phyloP scores from a whole-genome alignment of 2,113 vertebrate species.

The Rattus rattus region DNA sequence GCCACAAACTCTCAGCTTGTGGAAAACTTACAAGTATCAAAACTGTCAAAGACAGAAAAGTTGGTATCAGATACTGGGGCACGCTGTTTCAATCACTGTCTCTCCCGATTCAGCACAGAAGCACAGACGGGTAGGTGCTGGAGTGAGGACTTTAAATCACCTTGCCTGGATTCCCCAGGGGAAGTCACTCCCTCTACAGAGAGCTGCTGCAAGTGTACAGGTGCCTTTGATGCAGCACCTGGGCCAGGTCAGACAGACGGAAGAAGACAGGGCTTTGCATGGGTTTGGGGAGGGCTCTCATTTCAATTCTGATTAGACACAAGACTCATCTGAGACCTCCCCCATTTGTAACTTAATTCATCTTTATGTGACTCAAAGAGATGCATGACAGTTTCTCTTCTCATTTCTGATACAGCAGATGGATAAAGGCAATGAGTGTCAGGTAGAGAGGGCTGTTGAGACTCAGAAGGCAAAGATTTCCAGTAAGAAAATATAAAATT shows the following conservation, averaged over 20 bases:
- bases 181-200: not conserved
- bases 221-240: not conserved
- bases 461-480: not conserved
- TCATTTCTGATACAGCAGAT: not conserved
- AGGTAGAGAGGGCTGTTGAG: not conserved
- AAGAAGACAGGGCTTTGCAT: not conserved
- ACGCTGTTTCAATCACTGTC: constrained; percentile 5
- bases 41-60: constrained; percentile 51
- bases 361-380: constrained; percentile 1
- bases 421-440: not conserved
- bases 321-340: not conserved
- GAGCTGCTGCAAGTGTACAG: not conserved
- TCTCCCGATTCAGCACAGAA: not conserved
- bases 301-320: not conserved
- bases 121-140: not conserved
- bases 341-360: not conserved
- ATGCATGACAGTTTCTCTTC: not conserved
- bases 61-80: not conserved
- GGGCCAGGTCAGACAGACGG: not conserved
- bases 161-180: not conserved
- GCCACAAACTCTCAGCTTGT: not conserved
- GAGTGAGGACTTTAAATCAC: not conserved
- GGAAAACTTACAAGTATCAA: constrained; percentile 36
- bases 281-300: not conserved
- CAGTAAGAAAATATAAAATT: not conserved